These are phyloP conservation scores for Lindbergichthys nudifrons DNA, from an alignment of 2,797 vertebrate species.

Conservation along the genomic window DNA sequence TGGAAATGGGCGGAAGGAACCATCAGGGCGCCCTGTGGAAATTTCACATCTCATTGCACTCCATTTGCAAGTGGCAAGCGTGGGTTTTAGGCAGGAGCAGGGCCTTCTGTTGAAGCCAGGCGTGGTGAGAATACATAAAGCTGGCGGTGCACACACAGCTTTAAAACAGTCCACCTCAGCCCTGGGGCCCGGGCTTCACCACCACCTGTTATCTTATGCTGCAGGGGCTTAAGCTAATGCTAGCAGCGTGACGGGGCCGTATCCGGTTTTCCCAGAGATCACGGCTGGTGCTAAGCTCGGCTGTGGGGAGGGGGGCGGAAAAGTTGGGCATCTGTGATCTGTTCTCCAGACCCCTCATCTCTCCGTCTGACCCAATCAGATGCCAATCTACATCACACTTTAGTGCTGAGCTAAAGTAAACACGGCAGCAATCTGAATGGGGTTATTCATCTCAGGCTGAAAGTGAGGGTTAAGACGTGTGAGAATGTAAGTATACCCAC, in stretches of 20 bases:
- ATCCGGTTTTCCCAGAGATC: conserved; percentile 67
- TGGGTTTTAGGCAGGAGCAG: conserved; percentile 74
- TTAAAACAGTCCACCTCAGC: conserved; percentile 57
- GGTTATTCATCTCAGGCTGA: conserved; percentile 58
- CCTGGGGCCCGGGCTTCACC: conserved; percentile 47
- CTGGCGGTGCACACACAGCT: conserved; percentile 51
- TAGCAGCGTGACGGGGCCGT: conserved; percentile 69
- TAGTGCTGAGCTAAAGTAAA: conserved; percentile 65
- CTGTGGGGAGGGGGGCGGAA: conserved; percentile 12
- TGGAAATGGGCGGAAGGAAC: conserved; percentile 75
- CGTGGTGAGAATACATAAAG: conserved; percentile 72
- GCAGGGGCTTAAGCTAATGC: conserved; percentile 74
- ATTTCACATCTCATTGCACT: conserved; percentile 86
- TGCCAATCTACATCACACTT: conserved; percentile 66
- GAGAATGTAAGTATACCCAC: conserved; percentile 50
- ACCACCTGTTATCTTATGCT: conserved; percentile 78
- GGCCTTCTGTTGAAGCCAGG: conserved; percentile 71
- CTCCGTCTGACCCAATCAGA: conserved; percentile 60
- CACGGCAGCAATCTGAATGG: conserved; percentile 64
- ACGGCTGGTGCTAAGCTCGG: conserved; percentile 29
- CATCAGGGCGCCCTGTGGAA: conserved; percentile 78
- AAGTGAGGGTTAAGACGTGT: conserved; percentile 60
- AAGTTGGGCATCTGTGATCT: conserved; percentile 53
- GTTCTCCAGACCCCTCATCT: conserved; percentile 50
- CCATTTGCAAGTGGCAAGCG: conserved; percentile 81